Evolutionary conservation across 1,140 invertebrate genomes (phyloP), one percentile per base, ranked within the genome.

Genomic region (Zaprionus lachaisei): DNA sequence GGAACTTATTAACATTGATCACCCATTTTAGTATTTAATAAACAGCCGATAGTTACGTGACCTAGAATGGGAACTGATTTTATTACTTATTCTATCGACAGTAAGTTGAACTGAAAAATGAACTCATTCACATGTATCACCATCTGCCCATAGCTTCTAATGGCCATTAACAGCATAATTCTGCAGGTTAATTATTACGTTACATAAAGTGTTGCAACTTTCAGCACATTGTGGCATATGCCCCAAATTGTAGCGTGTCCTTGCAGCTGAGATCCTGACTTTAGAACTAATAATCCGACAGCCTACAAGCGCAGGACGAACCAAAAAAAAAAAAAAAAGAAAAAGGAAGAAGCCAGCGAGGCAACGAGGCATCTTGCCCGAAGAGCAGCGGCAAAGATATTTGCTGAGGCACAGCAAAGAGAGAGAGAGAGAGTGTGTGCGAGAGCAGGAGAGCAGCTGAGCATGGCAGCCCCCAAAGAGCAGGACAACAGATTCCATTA

Each of bases 241-340:
- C 81, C 72, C 74, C 34, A 73, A 44, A 73, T 6, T 61, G 77
- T 70, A 79, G 74, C 44, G 20, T 51, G 84, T 64, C 70, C 69
- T 57, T 37, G 31, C 77, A 56, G 69, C 69, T 80, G 82, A 87
- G 82, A 84, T 89, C 82, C 86, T 90, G 85, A 90, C 85, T 90
- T 90, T 90, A 90, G 85, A 90, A 91, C 85, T 90, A 90, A 90
- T 90, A 90, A 89, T 89, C 85, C 82, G 86, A 77, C 85, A 91
- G 85, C 85, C 86, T 90, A 90, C 85, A 90, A 90, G 86, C 85
- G 72, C 80, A 82, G 78, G 67, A 75, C 77, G 72, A 76, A 72
- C 64, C 72, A 71, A 22, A 63, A 60, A 71, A 80, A 68, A 47
- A 47, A 87, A 72, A 37, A 66, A 72, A 63, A 57, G 20, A 24